phyloP scores from a whole-genome alignment of 2,797 vertebrate genomes.

The Peromyscus aztecus region DNA sequence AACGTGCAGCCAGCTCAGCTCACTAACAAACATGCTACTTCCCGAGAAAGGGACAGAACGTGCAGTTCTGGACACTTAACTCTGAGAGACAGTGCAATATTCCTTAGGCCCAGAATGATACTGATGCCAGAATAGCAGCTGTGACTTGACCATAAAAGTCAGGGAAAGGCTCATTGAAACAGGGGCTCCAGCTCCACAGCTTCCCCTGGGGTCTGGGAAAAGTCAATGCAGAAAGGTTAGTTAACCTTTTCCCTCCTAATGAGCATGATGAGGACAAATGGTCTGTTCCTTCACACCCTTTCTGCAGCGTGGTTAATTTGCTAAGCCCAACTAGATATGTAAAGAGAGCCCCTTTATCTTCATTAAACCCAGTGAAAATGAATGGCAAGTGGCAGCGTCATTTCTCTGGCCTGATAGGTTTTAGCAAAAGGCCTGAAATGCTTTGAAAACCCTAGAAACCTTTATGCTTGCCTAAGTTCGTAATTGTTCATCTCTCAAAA shows the following conservation, averaged over 20 bases:
- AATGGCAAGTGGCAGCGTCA: conserved; percentile 82
- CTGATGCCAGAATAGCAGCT: background rate
- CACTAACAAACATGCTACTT: background rate
- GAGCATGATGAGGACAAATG: conserved; percentile 84
- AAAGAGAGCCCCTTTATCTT: conserved; percentile 87
- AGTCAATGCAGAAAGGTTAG: conserved; percentile 74
- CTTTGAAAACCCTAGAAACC: conserved; percentile 67
- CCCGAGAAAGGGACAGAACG: background rate
- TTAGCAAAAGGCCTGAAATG: conserved; percentile 58
- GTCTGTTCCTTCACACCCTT: conserved; percentile 76
- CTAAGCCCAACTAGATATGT: conserved; percentile 84
- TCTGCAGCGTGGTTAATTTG: conserved; percentile 84
- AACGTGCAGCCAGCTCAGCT: background rate
- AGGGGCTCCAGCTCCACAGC: conserved; percentile 49
- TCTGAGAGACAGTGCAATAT: conserved; percentile 61
- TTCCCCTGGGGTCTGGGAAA: conserved; percentile 66
- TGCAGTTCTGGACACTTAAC: conserved; percentile 63
- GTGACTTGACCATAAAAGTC: conserved; percentile 56
- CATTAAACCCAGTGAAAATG: conserved; percentile 86
- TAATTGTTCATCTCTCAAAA: conserved; percentile 43
- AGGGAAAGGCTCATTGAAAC: background rate
- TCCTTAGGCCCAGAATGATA: conserved; percentile 70
- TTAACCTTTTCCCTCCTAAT: conserved; percentile 80
- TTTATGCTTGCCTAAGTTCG: background rate
- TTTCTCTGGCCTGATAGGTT: conserved; percentile 79